phyloP scores from a whole-genome alignment of 2,797 vertebrate genomes.

The Trachurus trachurus region DNA sequence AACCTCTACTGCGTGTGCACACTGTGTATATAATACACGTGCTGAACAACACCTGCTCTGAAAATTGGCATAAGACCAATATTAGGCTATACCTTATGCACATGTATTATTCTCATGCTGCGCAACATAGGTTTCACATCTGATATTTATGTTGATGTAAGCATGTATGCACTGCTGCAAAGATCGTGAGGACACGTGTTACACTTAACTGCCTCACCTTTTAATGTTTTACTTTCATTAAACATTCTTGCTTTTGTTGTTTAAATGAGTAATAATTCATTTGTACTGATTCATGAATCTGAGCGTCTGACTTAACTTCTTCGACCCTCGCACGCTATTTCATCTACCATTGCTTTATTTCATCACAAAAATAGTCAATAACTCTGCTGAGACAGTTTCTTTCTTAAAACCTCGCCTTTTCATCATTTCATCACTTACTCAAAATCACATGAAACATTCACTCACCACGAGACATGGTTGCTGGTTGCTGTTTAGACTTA shows the following conservation, averaged over 20 bases:
- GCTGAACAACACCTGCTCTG: not conserved
- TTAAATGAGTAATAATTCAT: not conserved
- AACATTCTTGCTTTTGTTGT: not conserved
- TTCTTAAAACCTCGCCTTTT: constrained; percentile 25
- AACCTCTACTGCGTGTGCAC: not conserved
- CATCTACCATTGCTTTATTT: constrained; percentile 51
- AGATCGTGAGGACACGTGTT: not conserved
- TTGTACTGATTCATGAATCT: constrained; percentile 2
- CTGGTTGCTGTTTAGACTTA: not conserved
- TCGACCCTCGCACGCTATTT: constrained; percentile 25
- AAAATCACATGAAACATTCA: constrained; percentile 33
- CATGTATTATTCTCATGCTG: constrained; percentile 2
- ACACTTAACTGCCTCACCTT: constrained; percentile 2
- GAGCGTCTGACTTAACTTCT: constrained; percentile 3
- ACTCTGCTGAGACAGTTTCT: constrained; percentile 16
- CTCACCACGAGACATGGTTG: constrained; percentile 13
- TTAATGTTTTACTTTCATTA: not conserved
- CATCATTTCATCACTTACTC: constrained; percentile 40
- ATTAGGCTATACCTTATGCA: not conserved
- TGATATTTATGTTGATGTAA: not conserved
- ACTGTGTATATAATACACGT: not conserved
- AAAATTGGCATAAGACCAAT: not conserved
- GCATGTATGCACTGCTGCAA: constrained; percentile 2
- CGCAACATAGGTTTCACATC: not conserved
- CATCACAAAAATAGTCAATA: constrained; percentile 52